These are phyloP conservation scores for Drosophila setifemur DNA, from an alignment of 1,140 invertebrate species.

Conservation along the genomic window DNA sequence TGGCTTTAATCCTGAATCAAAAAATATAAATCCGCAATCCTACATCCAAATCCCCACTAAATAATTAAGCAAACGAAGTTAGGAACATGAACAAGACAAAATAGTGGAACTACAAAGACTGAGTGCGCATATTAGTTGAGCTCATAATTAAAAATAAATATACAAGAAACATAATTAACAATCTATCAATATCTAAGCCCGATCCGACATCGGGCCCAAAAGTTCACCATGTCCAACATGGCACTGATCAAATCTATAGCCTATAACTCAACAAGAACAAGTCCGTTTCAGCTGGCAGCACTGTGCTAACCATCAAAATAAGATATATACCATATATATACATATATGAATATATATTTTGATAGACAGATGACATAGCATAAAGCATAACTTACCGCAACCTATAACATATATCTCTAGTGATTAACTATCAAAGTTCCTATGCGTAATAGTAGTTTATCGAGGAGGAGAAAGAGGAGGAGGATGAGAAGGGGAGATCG, in stretches of 20 bases:
- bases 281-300: conserved; percentile 79
- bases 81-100: conserved; percentile 71
- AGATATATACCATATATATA: conserved; percentile 32
- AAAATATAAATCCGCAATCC: too few species aligned
- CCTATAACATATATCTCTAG: conserved; percentile 71
- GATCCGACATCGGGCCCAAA: not conserved
- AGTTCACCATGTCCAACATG: conserved; percentile 64
- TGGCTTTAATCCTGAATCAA: not conserved
- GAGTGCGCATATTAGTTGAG: conserved; percentile 81
- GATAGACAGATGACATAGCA: conserved; percentile 39
- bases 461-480: conserved; percentile 38
- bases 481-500: not conserved
- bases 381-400: conserved; percentile 42
- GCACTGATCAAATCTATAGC: conserved; percentile 31
- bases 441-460: conserved; percentile 78
- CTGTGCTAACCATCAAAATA: conserved; percentile 54
- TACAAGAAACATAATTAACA: conserved; percentile 44
- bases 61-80: conserved; percentile 48
- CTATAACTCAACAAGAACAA: conserved; percentile 63
- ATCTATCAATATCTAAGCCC: conserved; percentile 32
- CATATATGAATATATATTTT: conserved; percentile 46
- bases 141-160: conserved; percentile 75
- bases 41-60: conserved; percentile 13
- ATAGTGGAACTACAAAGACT: conserved; percentile 81
- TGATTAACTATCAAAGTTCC: conserved; percentile 82